These are phyloP conservation scores for Gephyroberyx darwinii DNA, from an alignment of 2,797 vertebrate species.

Conservation along the genomic window DNA sequence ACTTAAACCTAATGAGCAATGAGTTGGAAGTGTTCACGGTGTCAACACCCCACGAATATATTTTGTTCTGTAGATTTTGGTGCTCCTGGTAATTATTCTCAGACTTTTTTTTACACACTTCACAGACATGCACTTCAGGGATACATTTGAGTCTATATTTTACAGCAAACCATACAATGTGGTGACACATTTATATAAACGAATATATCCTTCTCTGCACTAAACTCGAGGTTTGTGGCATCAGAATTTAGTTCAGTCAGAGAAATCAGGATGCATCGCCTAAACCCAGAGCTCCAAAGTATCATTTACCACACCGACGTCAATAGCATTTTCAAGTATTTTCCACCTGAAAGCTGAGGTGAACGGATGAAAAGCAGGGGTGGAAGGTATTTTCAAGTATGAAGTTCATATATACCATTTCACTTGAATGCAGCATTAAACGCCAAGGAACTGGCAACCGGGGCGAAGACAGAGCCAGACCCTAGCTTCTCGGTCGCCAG, in stretches of 20 bases:
- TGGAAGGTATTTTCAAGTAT: not conserved
- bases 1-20: conserved; percentile 15
- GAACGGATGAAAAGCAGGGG: not conserved
- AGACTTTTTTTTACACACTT: too few species aligned
- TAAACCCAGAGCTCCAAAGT: not conserved
- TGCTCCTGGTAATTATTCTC: too few species aligned
- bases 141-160: too few species aligned
- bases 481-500: not conserved
- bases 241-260: not conserved
- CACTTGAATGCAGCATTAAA: conserved; percentile 41
- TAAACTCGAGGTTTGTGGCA: not conserved
- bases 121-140: too few species aligned
- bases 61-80: too few species aligned
- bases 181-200: too few species aligned
- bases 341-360: not conserved
- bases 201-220: too few species aligned
- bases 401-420: not conserved
- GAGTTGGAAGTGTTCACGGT: not conserved
- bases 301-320: not conserved
- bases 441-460: conserved; percentile 32
- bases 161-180: too few species aligned
- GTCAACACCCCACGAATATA: too few species aligned
- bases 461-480: conserved; percentile 1
- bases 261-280: not conserved
- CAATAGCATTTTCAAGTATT: not conserved